Evolutionary conservation across 2,113 vertebrate genomes (phyloP).

Genomic region (Ancistrus triradiatus): DNA sequence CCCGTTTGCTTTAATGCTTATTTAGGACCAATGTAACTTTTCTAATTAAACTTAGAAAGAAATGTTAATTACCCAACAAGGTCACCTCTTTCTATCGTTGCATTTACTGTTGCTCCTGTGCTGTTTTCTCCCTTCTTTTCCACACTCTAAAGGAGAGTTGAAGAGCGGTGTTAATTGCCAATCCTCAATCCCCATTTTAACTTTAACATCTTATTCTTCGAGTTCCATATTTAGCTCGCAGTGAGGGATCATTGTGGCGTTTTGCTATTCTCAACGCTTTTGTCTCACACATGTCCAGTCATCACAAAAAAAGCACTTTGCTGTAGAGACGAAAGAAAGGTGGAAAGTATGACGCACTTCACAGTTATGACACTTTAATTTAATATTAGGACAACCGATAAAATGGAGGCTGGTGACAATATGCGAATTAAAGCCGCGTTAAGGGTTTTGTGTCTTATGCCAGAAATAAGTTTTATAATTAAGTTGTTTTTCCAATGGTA

Average conservation of each 20-base stretch:
- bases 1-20: constrained; percentile 65
- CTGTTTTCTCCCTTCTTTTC: constrained; percentile 60
- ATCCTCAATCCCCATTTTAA: constrained; percentile 70
- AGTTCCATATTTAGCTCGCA: constrained; percentile 63
- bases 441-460: no score
- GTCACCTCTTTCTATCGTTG: constrained; percentile 72
- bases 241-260: constrained; percentile 67
- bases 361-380: no score
- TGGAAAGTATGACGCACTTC: not conserved
- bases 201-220: constrained; percentile 60
- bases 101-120: constrained; percentile 62
- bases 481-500: no score
- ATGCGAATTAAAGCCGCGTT: no score
- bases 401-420: no score
- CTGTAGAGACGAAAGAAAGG: constrained; percentile 33
- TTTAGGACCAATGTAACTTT: constrained; percentile 76
- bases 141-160: constrained; percentile 64
- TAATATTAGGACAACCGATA: no score
- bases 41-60: constrained; percentile 78
- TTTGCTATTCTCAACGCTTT: constrained; percentile 60
- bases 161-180: constrained; percentile 75
- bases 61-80: constrained; percentile 80
- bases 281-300: constrained; percentile 66
- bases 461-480: no score
- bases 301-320: constrained; percentile 67